Evolutionary conservation across 92 coral and sea anemone genomes (phyloP).

Genomic region (Phenganax stokvisi): DNA sequence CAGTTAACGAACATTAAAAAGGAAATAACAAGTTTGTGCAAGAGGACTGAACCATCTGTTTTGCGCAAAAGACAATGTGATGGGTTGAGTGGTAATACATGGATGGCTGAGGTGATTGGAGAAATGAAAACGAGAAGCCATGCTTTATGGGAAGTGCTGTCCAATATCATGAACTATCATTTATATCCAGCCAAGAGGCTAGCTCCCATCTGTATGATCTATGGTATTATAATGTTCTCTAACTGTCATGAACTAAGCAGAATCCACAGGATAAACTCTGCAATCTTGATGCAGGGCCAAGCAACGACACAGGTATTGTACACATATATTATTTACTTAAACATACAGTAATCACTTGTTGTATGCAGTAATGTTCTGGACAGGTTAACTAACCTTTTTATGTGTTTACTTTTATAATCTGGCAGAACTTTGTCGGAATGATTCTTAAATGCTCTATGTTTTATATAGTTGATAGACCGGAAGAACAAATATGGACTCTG

Average conservation of each 20-base stretch:
- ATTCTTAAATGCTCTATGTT: neutral
- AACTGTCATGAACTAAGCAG: conserved; percentile 13
- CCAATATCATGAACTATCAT: neutral
- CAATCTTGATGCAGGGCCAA: neutral
- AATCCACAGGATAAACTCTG: neutral
- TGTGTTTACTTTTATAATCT: neutral
- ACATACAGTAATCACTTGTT: neutral
- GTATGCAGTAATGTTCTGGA: neutral
- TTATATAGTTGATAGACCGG: neutral
- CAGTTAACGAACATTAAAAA: too few species aligned
- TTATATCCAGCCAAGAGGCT: neutral
- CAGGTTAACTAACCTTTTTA: neutral
- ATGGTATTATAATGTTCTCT: conserved; percentile 3
- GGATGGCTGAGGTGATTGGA: neutral
- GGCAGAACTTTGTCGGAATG: neutral
- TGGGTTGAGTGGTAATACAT: neutral
- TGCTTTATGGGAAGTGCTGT: neutral
- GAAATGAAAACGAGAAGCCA: neutral
- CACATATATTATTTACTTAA: neutral
- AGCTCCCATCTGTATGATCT: conserved; percentile 5
- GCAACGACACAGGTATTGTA: neutral
- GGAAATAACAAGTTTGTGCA: neutral
- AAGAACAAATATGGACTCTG: neutral
- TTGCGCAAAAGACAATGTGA: neutral
- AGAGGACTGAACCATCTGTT: neutral